Conservation (phyloP, 2,888 invertebrate species). For the Pardosa pseudoannulata region DNA sequence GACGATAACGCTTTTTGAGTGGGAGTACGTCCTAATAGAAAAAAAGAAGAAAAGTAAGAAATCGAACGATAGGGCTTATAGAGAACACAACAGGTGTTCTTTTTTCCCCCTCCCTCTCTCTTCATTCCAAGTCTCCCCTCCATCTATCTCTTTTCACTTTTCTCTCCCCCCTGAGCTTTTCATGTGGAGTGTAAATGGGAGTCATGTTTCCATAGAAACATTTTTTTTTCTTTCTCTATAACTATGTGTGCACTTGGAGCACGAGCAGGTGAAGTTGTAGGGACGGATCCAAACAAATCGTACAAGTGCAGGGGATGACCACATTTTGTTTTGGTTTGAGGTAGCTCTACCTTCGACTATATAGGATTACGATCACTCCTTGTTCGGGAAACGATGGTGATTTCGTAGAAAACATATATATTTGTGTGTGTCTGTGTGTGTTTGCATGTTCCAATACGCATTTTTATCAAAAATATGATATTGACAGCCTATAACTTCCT, state of each 20-base stretch:
- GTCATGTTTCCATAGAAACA: conserved; percentile 45
- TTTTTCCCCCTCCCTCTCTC: neutral
- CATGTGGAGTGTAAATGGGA: conserved; percentile 31
- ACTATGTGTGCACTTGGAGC: neutral
- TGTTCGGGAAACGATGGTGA: too few species aligned
- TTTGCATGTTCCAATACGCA: too few species aligned
- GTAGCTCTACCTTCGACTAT: too few species aligned
- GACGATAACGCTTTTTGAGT: conserved; percentile 67
- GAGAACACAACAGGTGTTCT: conserved; percentile 60
- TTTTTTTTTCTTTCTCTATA: neutral
- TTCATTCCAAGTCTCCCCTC: neutral
- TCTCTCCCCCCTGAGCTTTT: neutral
- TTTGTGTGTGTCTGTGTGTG: conserved; percentile 1
- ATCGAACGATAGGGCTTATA: conserved; percentile 58
- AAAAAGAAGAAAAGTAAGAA: conserved; percentile 28
- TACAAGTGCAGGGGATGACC: conserved; percentile 13
- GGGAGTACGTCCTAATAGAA: conserved; percentile 41
- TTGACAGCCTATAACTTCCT: too few species aligned
- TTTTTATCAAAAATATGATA: too few species aligned
- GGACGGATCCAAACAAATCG: conserved; percentile 17
- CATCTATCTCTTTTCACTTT: conserved; percentile 22
- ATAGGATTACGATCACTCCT: too few species aligned
- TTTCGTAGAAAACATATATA: too few species aligned
- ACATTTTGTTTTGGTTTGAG: neutral
- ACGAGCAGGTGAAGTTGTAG: conserved; percentile 28